Conservation (phyloP, 2,888 invertebrate species). For the Rhagophthalmus giganteus region DNA sequence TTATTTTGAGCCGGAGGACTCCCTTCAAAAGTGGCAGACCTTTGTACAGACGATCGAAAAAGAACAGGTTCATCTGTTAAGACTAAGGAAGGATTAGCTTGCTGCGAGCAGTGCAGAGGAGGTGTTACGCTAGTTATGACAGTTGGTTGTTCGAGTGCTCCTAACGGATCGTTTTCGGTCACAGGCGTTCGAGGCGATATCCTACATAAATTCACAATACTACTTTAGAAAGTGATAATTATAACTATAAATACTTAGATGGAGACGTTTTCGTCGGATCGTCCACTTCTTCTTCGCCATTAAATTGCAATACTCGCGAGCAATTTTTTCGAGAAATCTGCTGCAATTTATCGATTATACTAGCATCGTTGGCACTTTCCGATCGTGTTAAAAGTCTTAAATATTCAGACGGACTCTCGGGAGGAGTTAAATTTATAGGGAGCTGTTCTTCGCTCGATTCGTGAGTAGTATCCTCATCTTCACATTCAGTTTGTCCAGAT, state of each 20-base stretch:
- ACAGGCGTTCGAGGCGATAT: slow-evolving; percentile 81
- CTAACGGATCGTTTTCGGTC: slow-evolving; percentile 89
- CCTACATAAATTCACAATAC: slow-evolving; percentile 55
- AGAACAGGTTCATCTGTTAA: slow-evolving; percentile 71
- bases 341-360: slow-evolving; percentile 72
- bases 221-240: neutral
- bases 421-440: slow-evolving; percentile 49
- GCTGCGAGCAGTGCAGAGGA: slow-evolving; percentile 50
- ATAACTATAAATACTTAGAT: slow-evolving; percentile 25
- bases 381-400: slow-evolving; percentile 65
- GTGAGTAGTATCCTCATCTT: slow-evolving; percentile 24
- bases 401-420: slow-evolving; percentile 65
- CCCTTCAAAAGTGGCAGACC: slow-evolving; percentile 62
- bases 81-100: slow-evolving; percentile 45
- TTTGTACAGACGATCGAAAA: slow-evolving; percentile 58
- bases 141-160: slow-evolving; percentile 65
- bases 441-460: slow-evolving; percentile 34
- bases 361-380: slow-evolving; percentile 79
- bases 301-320: slow-evolving; percentile 62
- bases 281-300: slow-evolving; percentile 54
- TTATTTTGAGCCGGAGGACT: slow-evolving; percentile 54
- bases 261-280: slow-evolving; percentile 28
- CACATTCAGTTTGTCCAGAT: slow-evolving; percentile 21
- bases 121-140: slow-evolving; percentile 31
- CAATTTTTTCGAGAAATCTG: slow-evolving; percentile 58